phyloP scores from a whole-genome alignment of 1,140 invertebrate genomes.

The Anadara kagoshimensis region DNA sequence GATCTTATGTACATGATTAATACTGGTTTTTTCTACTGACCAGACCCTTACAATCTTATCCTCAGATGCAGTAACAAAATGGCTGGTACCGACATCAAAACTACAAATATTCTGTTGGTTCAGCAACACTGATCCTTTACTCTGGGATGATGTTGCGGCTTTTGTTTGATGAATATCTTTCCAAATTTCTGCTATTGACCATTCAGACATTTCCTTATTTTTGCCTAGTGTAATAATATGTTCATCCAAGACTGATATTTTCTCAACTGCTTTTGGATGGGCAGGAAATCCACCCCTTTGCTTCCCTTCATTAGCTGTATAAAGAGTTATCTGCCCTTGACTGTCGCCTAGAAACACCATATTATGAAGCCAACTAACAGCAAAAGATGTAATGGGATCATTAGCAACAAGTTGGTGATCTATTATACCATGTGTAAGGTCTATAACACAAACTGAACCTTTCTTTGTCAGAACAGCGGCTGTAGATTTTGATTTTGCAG shows the following conservation, averaged over 20 bases:
- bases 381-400: constrained; percentile 28
- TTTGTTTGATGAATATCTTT: constrained; percentile 2
- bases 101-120: constrained; percentile 37
- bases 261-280: constrained; percentile 21
- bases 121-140: constrained; percentile 13
- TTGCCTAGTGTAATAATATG: constrained; percentile 29
- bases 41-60: constrained; percentile 43
- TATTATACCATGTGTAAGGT: constrained; percentile 2
- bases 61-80: constrained; percentile 44
- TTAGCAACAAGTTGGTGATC: constrained; percentile 9
- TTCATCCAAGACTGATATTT: constrained; percentile 37
- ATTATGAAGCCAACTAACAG: constrained; percentile 46
- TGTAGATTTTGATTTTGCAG: constrained; percentile 9
- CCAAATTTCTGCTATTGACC: constrained; percentile 27
- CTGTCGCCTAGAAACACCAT: constrained; percentile 44
- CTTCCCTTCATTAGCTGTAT: constrained; percentile 30
- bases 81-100: constrained; percentile 27
- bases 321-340: constrained; percentile 46
- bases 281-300: constrained; percentile 37
- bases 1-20: constrained; percentile 25
- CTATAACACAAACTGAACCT: constrained; percentile 11
- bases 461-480: constrained; percentile 11
- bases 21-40: constrained; percentile 29
- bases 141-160: background rate
- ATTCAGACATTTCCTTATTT: constrained; percentile 37